phyloP scores from a whole-genome alignment of 2,113 vertebrate genomes.

The Amia ocellicauda region DNA sequence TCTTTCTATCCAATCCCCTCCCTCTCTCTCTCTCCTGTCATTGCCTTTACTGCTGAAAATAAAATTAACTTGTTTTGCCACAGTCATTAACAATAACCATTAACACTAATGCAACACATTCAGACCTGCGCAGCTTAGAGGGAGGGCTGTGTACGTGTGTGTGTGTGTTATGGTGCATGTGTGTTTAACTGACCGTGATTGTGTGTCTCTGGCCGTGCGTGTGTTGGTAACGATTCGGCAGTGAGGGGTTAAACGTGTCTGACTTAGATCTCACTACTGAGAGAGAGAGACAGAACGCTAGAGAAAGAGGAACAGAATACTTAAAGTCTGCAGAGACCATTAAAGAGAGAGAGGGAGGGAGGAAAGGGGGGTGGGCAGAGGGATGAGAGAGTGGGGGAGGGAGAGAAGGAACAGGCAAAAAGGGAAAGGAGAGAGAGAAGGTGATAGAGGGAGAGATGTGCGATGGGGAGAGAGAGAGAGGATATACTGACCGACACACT shows the following conservation, averaged over 20 bases:
- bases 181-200: not conserved
- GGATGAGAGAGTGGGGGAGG: not conserved
- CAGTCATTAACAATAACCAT: not conserved
- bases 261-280: not conserved
- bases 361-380: not conserved
- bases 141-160: not conserved
- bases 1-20: not conserved
- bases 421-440: not conserved
- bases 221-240: not conserved
- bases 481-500: not conserved
- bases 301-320: not conserved
- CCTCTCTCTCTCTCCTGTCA: slow-evolving; percentile 6
- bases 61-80: not conserved
- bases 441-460: not conserved
- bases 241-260: not conserved
- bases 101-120: not conserved
- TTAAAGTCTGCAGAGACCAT: not conserved
- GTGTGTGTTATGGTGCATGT: not conserved
- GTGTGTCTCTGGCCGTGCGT: not conserved
- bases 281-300: not conserved
- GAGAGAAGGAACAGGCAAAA: not conserved
- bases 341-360: not conserved
- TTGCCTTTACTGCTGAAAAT: not conserved
- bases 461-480: not conserved
- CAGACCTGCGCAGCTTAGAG: not conserved